Evolutionary conservation across 2,888 invertebrate species (phyloP).

Genomic region (Halocaridina rubra): DNA sequence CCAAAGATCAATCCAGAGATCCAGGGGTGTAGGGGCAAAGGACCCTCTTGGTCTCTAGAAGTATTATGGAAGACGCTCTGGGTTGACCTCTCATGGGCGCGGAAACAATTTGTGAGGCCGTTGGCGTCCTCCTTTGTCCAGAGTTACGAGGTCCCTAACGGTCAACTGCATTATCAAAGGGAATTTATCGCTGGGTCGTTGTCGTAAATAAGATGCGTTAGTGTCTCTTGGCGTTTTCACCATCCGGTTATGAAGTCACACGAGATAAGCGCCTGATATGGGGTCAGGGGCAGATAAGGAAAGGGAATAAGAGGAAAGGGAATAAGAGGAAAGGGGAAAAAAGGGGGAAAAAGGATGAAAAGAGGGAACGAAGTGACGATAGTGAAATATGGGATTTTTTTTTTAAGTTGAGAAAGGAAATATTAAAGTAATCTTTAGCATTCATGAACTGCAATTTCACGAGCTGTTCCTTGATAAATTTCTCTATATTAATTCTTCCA

Average conservation of each 20-base stretch:
- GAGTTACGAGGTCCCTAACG: conserved; percentile 23
- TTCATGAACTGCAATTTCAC: too few relatives aligned
- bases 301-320: background rate
- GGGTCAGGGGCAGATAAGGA: background rate
- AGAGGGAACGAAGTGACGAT: background rate
- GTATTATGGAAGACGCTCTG: conserved; percentile 25
- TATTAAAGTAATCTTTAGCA: too few relatives aligned
- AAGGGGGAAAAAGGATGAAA: background rate
- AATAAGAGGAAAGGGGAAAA: background rate
- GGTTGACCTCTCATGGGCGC: conserved; percentile 32
- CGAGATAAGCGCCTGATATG: conserved; percentile 34
- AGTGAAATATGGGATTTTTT: too few relatives aligned
- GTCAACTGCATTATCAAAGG: conserved; percentile 36
- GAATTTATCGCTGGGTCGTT: conserved; percentile 26
- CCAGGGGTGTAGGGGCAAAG: too few relatives aligned
- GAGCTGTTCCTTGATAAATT: too few relatives aligned
- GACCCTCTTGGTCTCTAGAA: background rate
- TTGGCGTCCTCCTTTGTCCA: conserved; percentile 27
- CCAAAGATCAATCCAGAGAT: background rate
- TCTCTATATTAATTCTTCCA: too few relatives aligned
- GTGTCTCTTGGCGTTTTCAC: conserved; percentile 11
- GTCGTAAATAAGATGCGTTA: conserved; percentile 34
- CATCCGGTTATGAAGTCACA: conserved; percentile 41
- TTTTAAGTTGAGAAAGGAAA: too few relatives aligned
- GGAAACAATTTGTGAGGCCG: conserved; percentile 39